phyloP scores from a whole-genome alignment of 2,888 invertebrate genomes.

The Aromia moschata region DNA sequence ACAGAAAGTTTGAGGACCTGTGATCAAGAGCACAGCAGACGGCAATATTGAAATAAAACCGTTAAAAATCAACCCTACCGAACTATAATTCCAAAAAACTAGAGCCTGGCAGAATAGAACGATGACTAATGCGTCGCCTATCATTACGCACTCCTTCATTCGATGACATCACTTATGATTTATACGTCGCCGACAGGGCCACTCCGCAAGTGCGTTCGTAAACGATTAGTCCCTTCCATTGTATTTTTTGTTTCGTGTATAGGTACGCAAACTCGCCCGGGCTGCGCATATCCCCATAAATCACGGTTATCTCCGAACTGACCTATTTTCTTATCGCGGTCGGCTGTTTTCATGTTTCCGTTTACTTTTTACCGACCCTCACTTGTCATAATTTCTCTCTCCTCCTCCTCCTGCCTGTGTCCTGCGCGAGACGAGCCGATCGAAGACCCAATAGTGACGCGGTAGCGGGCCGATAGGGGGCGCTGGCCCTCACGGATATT shows the following conservation, averaged over 20 bases:
- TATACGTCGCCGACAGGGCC: too few relatives aligned
- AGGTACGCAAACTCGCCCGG: conserved; percentile 14
- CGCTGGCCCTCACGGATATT: too few relatives aligned
- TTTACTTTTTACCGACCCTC: conserved; percentile 21
- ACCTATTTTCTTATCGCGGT: conserved; percentile 20
- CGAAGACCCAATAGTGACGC: background rate
- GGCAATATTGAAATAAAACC: too few relatives aligned
- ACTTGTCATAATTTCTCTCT: conserved; percentile 22
- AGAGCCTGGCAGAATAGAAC: too few relatives aligned
- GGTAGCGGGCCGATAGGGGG: background rate
- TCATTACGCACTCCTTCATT: too few relatives aligned
- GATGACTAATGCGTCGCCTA: too few relatives aligned
- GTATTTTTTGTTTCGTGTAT: conserved; percentile 9
- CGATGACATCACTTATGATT: too few relatives aligned
- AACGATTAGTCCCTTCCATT: conserved; percentile 16
- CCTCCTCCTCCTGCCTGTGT: background rate
- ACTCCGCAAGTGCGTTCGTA: conserved; percentile 4
- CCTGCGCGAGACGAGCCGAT: background rate
- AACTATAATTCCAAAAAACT: too few relatives aligned
- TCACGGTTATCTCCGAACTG: conserved; percentile 22
- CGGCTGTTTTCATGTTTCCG: conserved; percentile 20
- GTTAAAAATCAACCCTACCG: too few relatives aligned
- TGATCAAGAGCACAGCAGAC: too few relatives aligned
- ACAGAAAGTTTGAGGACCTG: too few relatives aligned
- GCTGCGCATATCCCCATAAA: conserved; percentile 18